A percentile compares a stretch with the other conserved stretches of the same genome.
Conservation (phyloP, 1,140 invertebrate species). For the Artemia franciscana region DNA sequence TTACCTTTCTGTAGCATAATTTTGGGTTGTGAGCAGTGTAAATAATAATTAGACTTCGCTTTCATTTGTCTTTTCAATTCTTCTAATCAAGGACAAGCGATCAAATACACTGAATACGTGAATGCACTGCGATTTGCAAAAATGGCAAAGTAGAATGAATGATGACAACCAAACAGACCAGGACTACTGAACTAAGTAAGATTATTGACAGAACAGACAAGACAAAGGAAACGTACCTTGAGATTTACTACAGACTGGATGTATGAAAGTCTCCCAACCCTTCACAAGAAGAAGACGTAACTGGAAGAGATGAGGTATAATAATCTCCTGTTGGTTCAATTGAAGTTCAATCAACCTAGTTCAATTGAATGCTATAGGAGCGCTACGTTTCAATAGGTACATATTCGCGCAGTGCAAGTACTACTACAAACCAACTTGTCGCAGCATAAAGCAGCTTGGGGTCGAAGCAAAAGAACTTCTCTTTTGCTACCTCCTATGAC, state of each 20-base stretch:
- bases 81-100: not conserved
- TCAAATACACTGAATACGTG: not conserved
- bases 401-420: too few species aligned
- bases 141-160: not conserved
- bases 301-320: not conserved
- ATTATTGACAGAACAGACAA: not conserved
- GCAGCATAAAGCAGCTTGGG: not conserved
- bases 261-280: not conserved
- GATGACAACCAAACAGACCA: not conserved
- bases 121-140: not conserved
- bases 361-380: not conserved
- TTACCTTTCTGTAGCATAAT: too few species aligned
- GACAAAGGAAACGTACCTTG: not conserved
- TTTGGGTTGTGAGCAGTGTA: too few species aligned
- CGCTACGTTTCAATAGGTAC: too few species aligned
- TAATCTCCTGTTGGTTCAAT: not conserved
- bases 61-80: not conserved
- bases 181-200: not conserved
- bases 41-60: not conserved
- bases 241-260: not conserved
- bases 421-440: not conserved
- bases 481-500: not conserved
- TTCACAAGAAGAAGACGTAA: not conserved
- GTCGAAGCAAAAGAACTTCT: not conserved
- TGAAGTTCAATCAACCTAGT: not conserved